Evolutionary conservation across 2,113 vertebrate genomes (phyloP).

Genomic region (Perca fluviatilis): DNA sequence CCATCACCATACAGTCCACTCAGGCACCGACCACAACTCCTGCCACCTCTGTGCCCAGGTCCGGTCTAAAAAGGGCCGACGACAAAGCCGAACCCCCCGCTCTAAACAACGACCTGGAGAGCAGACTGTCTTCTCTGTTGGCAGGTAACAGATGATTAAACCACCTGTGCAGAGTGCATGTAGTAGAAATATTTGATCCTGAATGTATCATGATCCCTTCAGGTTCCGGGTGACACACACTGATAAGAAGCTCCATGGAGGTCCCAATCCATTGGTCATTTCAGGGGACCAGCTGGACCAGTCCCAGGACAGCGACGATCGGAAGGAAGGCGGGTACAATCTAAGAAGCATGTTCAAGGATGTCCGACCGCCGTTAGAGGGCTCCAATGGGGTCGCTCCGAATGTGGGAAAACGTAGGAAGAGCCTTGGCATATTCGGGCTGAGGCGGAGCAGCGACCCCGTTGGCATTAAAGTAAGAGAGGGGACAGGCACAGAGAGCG

Average conservation of each 20-base stretch:
- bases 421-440: conserved; percentile 65
- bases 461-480: conserved; percentile 47
- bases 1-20: conserved; percentile 94
- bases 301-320: conserved; percentile 76
- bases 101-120: conserved; percentile 88
- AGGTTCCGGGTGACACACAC: conserved; percentile 94
- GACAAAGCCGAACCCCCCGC: conserved; percentile 87
- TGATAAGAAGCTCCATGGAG: conserved; percentile 88
- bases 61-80: conserved; percentile 85
- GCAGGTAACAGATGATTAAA: conserved; percentile 84
- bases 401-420: conserved; percentile 67
- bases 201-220: not conserved
- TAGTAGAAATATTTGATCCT: not conserved
- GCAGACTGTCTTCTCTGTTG: conserved; percentile 95
- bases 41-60: conserved; percentile 91
- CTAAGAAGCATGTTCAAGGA: conserved; percentile 83
- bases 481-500: conserved; percentile 12
- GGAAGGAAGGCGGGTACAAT: conserved; percentile 71
- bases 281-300: conserved; percentile 71
- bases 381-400: conserved; percentile 49
- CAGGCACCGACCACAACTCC: conserved; percentile 88
- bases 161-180: not conserved
- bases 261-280: conserved; percentile 68
- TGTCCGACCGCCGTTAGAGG: conserved; percentile 41
- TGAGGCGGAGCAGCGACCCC: conserved; percentile 70